Conservation (phyloP, 2,888 invertebrate genomes). For the Selenia dentaria region DNA sequence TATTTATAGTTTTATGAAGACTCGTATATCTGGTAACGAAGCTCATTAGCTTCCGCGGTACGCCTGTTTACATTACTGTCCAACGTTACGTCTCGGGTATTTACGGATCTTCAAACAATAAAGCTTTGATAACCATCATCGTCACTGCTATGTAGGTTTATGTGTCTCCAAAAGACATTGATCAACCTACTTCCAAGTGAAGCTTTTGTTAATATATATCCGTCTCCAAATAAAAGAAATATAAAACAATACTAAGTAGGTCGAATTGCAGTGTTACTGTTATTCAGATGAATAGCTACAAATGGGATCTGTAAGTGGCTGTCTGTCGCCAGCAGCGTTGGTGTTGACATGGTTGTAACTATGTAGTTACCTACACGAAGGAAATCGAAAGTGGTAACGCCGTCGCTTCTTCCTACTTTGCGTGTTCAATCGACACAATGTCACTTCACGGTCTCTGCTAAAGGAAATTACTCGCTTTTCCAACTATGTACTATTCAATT, state of each 20-base stretch:
- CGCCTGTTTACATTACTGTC: conserved; percentile 33
- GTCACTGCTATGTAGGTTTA: conserved; percentile 12
- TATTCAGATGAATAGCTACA: conserved; percentile 19
- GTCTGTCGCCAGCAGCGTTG: conserved; percentile 32
- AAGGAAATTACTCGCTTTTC: conserved; percentile 24
- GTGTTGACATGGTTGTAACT: conserved; percentile 16
- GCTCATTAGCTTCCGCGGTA: conserved; percentile 32
- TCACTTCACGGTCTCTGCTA: conserved; percentile 39
- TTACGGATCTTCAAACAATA: conserved; percentile 30
- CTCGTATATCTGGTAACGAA: conserved; percentile 26
- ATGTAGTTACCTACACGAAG: conserved; percentile 39
- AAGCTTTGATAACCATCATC: conserved; percentile 13
- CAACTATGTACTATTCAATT: conserved; percentile 1
- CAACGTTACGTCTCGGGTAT: conserved; percentile 19
- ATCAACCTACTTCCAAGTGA: conserved; percentile 16
- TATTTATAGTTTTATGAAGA: conserved; percentile 36
- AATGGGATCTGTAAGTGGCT: conserved; percentile 19
- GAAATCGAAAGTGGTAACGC: conserved; percentile 62
- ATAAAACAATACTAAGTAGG: conserved; percentile 21
- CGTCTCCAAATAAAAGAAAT: conserved; percentile 16
- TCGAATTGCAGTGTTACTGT: conserved; percentile 18
- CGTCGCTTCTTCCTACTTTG: conserved; percentile 48
- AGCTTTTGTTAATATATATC: conserved; percentile 15
- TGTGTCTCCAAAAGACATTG: conserved; percentile 17
- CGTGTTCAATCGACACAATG: conserved; percentile 36